Percentiles rank a stretch among this genome's conserved stretches.
Conservation (phyloP, 2,113 vertebrate species). For the Dipodomys ordii region DNA sequence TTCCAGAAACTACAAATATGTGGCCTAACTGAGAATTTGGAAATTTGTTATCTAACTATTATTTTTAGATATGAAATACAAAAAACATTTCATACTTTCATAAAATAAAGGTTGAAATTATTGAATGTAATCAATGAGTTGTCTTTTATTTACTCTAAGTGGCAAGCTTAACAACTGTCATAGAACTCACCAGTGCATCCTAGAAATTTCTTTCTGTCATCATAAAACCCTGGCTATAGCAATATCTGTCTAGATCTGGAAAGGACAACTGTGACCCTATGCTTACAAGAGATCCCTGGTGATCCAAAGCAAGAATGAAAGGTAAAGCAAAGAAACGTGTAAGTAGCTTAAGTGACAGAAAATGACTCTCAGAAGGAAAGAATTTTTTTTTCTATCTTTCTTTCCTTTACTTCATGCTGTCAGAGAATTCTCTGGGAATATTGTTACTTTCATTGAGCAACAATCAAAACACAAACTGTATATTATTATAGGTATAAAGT, state of each 20-base stretch:
- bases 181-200: slow-evolving; percentile 88
- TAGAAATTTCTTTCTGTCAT: slow-evolving; percentile 89
- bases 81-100: slow-evolving; percentile 44
- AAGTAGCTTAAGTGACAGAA: slow-evolving; percentile 90
- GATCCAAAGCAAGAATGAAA: slow-evolving; percentile 83
- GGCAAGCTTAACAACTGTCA: slow-evolving; percentile 79
- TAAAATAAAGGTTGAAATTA: background rate
- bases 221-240: slow-evolving; percentile 82
- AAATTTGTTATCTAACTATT: background rate
- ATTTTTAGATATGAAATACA: slow-evolving; percentile 19
- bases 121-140: slow-evolving; percentile 50
- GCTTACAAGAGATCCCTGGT: slow-evolving; percentile 84
- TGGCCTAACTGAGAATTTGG: background rate
- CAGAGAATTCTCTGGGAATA: slow-evolving; percentile 84
- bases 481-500: slow-evolving; percentile 79
- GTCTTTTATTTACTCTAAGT: slow-evolving; percentile 73
- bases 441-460: slow-evolving; percentile 82
- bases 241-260: slow-evolving; percentile 86
- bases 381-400: slow-evolving; percentile 77
- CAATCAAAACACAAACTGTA: slow-evolving; percentile 79
- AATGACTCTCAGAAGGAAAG: slow-evolving; percentile 87
- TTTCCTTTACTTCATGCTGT: slow-evolving; percentile 83
- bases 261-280: slow-evolving; percentile 86
- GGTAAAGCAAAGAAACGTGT: slow-evolving; percentile 86
- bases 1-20: slow-evolving; percentile 45